These are phyloP conservation scores for Sminthurinus aureus DNA, from an alignment of 2,888 invertebrate species.

Conservation along the genomic window DNA sequence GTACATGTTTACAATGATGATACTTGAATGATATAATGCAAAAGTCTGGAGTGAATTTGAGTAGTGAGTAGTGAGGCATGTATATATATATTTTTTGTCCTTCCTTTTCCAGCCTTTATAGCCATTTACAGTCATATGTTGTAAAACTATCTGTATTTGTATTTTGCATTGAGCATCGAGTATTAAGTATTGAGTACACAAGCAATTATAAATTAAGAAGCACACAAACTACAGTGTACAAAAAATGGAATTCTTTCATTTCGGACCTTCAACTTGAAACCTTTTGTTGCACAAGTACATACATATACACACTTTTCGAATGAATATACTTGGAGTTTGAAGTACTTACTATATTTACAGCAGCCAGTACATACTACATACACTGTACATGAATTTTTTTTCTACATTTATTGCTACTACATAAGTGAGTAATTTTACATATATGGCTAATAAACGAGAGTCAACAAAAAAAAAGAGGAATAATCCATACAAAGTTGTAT, in stretches of 20 bases:
- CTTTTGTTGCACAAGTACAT: not conserved
- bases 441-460: not conserved
- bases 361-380: too few species aligned
- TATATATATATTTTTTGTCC: too few species aligned
- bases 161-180: not conserved
- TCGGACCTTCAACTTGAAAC: constrained; percentile 27
- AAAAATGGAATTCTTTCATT: not conserved
- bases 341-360: too few species aligned
- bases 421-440: not conserved
- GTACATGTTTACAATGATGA: too few species aligned
- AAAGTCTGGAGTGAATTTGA: too few species aligned
- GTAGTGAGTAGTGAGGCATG: too few species aligned
- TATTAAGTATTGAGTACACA: not conserved
- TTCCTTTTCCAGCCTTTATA: too few species aligned
- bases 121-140: not conserved
- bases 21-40: too few species aligned
- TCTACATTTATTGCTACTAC: not conserved
- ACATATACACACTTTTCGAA: not conserved
- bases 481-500: too few species aligned
- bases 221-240: not conserved
- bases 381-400: too few species aligned
- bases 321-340: too few species aligned
- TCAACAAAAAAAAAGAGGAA: not conserved
- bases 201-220: not conserved
- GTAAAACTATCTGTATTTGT: not conserved